Percentiles rank a stretch among this genome's conserved stretches.
These are phyloP conservation scores for Pantherophis guttatus DNA, from an alignment of 2,113 vertebrate genomes.

Conservation along the genomic window DNA sequence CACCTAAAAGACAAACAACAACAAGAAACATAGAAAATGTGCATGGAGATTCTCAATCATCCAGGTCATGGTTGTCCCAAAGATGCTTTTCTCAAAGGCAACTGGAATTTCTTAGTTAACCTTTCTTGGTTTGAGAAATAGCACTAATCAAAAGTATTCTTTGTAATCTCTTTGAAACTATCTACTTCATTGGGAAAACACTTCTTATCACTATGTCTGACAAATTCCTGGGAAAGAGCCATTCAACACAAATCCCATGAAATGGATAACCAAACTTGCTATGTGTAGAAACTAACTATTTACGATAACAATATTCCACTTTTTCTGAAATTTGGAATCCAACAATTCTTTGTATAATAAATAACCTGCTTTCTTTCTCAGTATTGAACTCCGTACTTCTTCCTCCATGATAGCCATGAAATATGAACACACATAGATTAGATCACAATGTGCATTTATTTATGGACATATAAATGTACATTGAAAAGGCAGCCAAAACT, in stretches of 20 bases:
- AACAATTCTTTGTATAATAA: neutral
- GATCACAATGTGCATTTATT: neutral
- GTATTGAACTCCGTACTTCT: neutral
- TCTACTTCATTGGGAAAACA: neutral
- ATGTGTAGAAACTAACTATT: neutral
- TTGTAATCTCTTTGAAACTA: neutral
- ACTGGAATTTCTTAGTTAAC: too few species aligned
- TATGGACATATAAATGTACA: neutral
- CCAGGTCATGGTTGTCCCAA: too few species aligned
- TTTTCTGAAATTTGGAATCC: neutral
- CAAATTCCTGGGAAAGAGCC: neutral
- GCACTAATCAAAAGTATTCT: neutral
- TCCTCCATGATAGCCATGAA: neutral
- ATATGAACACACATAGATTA: neutral
- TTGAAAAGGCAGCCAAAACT: neutral
- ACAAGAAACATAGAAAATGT: too few species aligned
- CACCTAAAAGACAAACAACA: neutral
- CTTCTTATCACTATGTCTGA: neutral
- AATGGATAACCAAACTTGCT: neutral
- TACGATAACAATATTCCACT: neutral
- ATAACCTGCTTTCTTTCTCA: neutral
- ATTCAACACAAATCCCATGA: neutral
- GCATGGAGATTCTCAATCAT: too few species aligned
- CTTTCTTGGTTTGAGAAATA: neutral
- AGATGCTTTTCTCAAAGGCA: too few species aligned